These are phyloP conservation scores for Alethe diademata DNA, from an alignment of 2,113 vertebrate species.

Conservation along the genomic window DNA sequence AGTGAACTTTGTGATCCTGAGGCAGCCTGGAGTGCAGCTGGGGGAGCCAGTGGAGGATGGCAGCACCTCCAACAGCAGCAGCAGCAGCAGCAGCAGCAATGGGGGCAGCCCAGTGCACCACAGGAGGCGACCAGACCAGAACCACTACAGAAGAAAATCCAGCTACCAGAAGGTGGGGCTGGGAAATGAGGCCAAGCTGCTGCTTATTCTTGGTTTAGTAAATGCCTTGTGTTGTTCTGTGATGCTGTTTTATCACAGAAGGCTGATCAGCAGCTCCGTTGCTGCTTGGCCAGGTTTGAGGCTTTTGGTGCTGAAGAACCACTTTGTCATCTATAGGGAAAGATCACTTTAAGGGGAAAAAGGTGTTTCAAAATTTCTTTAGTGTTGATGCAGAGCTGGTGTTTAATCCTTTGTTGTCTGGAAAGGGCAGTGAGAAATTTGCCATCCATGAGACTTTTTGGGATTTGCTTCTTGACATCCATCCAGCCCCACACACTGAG, in stretches of 20 bases:
- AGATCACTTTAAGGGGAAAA: not conserved
- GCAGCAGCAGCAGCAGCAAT: conserved; percentile 64
- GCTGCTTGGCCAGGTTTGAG: not conserved
- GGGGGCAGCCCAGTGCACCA: conserved; percentile 70
- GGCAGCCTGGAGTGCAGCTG: conserved; percentile 60
- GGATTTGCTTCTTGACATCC: not conserved
- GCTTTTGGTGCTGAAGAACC: not conserved
- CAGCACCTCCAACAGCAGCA: conserved; percentile 60
- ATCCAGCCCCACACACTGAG: accelerated
- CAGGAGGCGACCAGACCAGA: conserved; percentile 72
- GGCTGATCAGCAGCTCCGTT: not conserved
- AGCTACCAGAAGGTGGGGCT: conserved; percentile 81
- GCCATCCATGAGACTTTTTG: accelerated
- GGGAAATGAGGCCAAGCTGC: not conserved
- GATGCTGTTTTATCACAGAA: not conserved
- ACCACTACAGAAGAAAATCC: conserved; percentile 79
- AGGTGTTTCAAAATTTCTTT: not conserved
- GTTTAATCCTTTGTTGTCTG: not conserved
- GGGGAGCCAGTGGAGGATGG: conserved; percentile 75
- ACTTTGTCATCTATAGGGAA: not conserved
- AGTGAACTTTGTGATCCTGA: conserved; percentile 89
- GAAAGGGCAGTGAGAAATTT: not conserved
- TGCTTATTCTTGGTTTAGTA: not conserved
- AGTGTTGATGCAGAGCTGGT: not conserved
- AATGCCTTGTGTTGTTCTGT: not conserved